Percentiles rank a stretch among this genome's conserved stretches.
Conservation (phyloP, 2,113 vertebrate species). For the Atherinomorus stipes region DNA sequence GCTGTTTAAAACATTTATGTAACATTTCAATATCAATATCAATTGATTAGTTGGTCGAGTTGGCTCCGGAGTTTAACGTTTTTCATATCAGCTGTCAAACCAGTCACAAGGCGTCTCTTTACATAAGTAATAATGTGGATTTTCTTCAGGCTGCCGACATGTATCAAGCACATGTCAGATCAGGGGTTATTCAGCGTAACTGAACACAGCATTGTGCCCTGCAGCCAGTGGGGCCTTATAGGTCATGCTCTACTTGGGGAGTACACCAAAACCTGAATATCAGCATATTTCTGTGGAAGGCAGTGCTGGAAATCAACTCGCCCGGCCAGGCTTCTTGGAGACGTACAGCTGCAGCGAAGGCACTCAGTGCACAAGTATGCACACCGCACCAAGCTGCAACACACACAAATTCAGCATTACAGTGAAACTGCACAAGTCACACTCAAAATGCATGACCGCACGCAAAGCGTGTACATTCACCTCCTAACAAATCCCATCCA, state of each 20-base stretch:
- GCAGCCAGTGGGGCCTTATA: conserved; percentile 55
- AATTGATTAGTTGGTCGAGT: background rate
- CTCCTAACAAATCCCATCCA: conserved; percentile 12
- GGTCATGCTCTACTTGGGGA: conserved; percentile 57
- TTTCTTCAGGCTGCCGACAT: conserved; percentile 35
- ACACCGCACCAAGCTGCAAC: background rate
- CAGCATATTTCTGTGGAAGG: conserved; percentile 76
- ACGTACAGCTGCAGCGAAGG: conserved; percentile 17
- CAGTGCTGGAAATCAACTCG: conserved; percentile 38
- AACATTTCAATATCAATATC: background rate
- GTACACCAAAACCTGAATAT: conserved; percentile 77
- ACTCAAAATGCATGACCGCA: conserved; percentile 15
- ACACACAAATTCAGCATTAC: conserved; percentile 18
- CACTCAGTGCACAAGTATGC: conserved; percentile 31
- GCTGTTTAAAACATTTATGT: background rate
- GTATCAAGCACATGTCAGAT: conserved; percentile 45
- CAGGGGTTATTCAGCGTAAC: conserved; percentile 48
- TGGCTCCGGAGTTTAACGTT: background rate
- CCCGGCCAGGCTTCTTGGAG: conserved; percentile 38
- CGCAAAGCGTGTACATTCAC: background rate
- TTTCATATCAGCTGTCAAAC: conserved; percentile 34
- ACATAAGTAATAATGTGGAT: conserved; percentile 26
- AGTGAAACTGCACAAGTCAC: conserved; percentile 2
- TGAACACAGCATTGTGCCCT: conserved; percentile 51
- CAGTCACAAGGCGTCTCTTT: conserved; percentile 29